Evolutionary conservation across 2,888 invertebrate genomes (phyloP), one percentile per base, ranked within the genome.

Genomic region (Sminthurinus aureus): DNA sequence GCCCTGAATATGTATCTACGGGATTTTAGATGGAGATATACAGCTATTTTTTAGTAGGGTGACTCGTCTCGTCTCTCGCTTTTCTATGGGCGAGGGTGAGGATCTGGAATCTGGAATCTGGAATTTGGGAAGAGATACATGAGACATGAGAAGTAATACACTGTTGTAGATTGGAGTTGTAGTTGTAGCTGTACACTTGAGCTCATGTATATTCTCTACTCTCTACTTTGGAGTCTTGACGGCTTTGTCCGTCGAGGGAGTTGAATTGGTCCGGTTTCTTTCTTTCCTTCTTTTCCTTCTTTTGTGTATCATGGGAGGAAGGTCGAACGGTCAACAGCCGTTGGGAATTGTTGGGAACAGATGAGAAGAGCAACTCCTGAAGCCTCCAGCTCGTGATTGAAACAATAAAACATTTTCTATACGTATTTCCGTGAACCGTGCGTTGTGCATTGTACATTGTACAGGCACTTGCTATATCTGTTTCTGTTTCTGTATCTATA

Each of bases 321-420:
- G 85, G 85, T 85, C 71, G 82, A 77, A 76, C 82, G 85, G 85
- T 85, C 85, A 85, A 85, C 85, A 85, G 85, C 85, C 82, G 85
- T 84, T 80, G 83, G 81, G 77, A 77, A 84, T 71, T 64, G 38
- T 74, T 78, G 71, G 66, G 64, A 78, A 50, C 51, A 64, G 64
- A 79, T 71, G 71, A 52, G 38, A 38, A 38, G 38, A 38, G 80
- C 51, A 84, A 85, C 86, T 86, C 87, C 86, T 87, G 87, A 85
- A 84, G 38, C 38, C 38, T 38, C 38, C 38, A 38, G 86, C 86
- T 86, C 87, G 87, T 87, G 87, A 87, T 87, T 85, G 87, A 86
- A 87, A 87, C 87, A 87, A 87, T 87, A 87, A 87, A 87, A 87
- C 78, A 83, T 85, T 83, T 38, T 50, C 75, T 75, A 80, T 76